Evolutionary conservation across 1,140 invertebrate species (phyloP).

Genomic region (Drosophila fuyamai): DNA sequence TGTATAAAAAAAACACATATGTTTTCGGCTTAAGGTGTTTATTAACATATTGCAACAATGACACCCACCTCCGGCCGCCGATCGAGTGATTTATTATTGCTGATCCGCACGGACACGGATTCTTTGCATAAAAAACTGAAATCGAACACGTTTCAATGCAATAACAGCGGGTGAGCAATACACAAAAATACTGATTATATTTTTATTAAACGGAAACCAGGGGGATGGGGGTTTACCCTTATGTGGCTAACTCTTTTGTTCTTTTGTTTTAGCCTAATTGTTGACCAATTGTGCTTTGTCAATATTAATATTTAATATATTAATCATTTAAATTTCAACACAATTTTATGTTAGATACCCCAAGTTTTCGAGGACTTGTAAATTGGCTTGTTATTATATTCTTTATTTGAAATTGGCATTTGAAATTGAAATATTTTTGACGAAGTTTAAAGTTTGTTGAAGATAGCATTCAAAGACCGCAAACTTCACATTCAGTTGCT

Average conservation of each 20-base stretch:
- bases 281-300: not conserved
- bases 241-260: not conserved
- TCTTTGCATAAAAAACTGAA: slow-evolving; percentile 11
- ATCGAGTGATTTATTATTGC: slow-evolving; percentile 38
- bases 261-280: not conserved
- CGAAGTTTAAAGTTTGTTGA: not conserved
- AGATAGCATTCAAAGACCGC: not conserved
- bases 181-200: not conserved
- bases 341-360: too few species aligned
- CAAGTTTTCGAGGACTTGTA: too few species aligned
- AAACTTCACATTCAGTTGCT: not conserved
- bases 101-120: slow-evolving; percentile 11
- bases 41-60: slow-evolving; percentile 54
- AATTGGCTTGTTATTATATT: too few species aligned
- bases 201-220: not conserved
- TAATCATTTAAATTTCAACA: too few species aligned
- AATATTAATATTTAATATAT: too few species aligned
- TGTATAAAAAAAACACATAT: not conserved
- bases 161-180: slow-evolving; percentile 44
- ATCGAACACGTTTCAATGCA: slow-evolving; percentile 37
- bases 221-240: not conserved
- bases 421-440: not conserved
- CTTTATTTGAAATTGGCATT: too few species aligned
- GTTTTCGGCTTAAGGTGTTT: slow-evolving; percentile 21
- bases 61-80: slow-evolving; percentile 33